A percentile compares a stretch with the other conserved stretches of the same genome.
Conservation (phyloP, 2,113 vertebrate species). For the Helogale parvula region DNA sequence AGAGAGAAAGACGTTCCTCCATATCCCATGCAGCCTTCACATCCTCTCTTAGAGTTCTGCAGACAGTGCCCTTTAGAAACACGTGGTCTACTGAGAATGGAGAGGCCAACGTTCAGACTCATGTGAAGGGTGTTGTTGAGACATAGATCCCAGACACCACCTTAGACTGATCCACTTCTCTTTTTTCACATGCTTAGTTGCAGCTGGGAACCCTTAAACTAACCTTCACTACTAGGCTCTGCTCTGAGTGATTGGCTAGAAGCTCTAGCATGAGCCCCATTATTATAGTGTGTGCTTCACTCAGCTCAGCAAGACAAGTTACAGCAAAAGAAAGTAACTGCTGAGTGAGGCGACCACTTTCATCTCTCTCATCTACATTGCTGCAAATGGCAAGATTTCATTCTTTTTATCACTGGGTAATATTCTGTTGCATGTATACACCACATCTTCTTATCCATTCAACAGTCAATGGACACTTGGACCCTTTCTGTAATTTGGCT, state of each 20-base stretch:
- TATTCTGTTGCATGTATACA: too few species aligned
- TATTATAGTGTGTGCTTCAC: not conserved
- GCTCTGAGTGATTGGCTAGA: not conserved
- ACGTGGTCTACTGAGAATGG: not conserved
- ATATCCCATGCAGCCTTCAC: not conserved
- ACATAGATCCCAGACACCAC: not conserved
- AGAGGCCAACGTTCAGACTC: fast-evolving
- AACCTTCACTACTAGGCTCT: not conserved
- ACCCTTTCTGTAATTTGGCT: too few species aligned
- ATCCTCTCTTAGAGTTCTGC: not conserved
- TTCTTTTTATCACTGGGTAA: too few species aligned
- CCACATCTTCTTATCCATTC: too few species aligned
- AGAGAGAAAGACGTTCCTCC: not conserved
- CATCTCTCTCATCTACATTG: not conserved
- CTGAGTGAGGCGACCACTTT: not conserved
- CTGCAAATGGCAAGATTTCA: too few species aligned
- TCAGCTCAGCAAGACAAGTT: not conserved
- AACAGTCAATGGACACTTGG: too few species aligned
- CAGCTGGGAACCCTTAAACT: not conserved
- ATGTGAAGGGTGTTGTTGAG: not conserved
- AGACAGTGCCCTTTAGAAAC: not conserved
- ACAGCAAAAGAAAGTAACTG: not conserved
- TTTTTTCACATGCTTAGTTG: not conserved
- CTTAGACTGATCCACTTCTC: not conserved
- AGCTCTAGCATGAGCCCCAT: not conserved